These are phyloP conservation scores for Polymixis lichenea DNA, from an alignment of 2,888 invertebrate species.

Conservation along the genomic window DNA sequence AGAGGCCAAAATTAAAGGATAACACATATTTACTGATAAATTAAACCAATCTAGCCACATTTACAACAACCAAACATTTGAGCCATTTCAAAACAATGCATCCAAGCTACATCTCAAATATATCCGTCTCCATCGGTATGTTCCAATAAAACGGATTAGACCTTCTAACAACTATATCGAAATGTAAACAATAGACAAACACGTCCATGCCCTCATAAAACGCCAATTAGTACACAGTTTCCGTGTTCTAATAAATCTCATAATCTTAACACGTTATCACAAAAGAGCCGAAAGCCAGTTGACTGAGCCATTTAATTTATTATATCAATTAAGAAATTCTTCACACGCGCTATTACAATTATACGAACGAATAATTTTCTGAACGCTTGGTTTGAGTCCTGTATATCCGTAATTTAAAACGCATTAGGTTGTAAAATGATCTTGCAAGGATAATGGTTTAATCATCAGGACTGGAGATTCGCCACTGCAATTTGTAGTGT, in stretches of 20 bases:
- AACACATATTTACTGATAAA: background rate
- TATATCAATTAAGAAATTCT: slow-evolving; percentile 87
- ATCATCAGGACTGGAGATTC: background rate
- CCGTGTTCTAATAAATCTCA: slow-evolving; percentile 82
- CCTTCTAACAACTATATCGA: slow-evolving; percentile 74
- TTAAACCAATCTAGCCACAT: background rate
- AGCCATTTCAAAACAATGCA: slow-evolving; percentile 9
- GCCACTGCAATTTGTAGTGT: slow-evolving; percentile 9
- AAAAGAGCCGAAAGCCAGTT: slow-evolving; percentile 81
- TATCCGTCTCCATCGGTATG: slow-evolving; percentile 13
- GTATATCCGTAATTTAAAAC: slow-evolving; percentile 42
- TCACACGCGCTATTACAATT: slow-evolving; percentile 79
- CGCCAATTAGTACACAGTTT: slow-evolving; percentile 82
- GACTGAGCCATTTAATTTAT: slow-evolving; percentile 82
- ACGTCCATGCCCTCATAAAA: slow-evolving; percentile 78
- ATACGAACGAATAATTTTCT: slow-evolving; percentile 63
- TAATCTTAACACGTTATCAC: slow-evolving; percentile 82
- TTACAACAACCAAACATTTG: background rate
- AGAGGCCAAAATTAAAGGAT: background rate
- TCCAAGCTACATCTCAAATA: background rate
- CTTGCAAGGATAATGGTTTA: slow-evolving; percentile 19
- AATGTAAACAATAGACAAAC: slow-evolving; percentile 74
- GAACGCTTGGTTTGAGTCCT: slow-evolving; percentile 40
- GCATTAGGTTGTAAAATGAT: slow-evolving; percentile 37
- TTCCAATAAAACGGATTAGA: slow-evolving; percentile 47